These are phyloP conservation scores for Antedon bifida DNA, from an alignment of 35 echinoderm and acorn worm species.

Conservation along the genomic window DNA sequence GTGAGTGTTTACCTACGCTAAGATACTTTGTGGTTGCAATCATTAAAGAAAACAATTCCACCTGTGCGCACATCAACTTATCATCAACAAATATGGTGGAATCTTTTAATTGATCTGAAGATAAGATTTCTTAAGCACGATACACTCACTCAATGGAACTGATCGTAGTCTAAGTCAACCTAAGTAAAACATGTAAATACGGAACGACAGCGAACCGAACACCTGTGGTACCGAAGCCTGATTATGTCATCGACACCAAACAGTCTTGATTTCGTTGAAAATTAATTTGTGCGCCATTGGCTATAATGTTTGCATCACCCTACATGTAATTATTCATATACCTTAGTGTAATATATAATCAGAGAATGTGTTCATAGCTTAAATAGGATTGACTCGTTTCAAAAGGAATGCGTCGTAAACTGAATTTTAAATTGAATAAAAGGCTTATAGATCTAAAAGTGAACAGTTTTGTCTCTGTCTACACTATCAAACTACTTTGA, in stretches of 20 bases:
- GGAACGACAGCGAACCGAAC: neutral
- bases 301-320: neutral
- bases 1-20: neutral
- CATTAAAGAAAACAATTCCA: neutral
- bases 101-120: constrained; percentile 2
- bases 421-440: too few relatives aligned
- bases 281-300: neutral
- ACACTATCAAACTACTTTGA: too few relatives aligned
- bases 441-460: too few relatives aligned
- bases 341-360: neutral
- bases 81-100: neutral
- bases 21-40: neutral
- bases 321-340: neutral
- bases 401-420: too few relatives aligned
- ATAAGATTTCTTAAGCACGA: neutral
- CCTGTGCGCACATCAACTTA: neutral
- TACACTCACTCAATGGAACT: neutral
- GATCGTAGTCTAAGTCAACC: neutral
- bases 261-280: neutral
- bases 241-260: neutral
- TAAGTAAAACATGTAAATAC: neutral
- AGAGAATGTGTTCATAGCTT: too few relatives aligned
- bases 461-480: too few relatives aligned
- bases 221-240: neutral
- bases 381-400: too few relatives aligned